phyloP scores from a whole-genome alignment of 2,888 invertebrate genomes.

The Lycia hirtaria region DNA sequence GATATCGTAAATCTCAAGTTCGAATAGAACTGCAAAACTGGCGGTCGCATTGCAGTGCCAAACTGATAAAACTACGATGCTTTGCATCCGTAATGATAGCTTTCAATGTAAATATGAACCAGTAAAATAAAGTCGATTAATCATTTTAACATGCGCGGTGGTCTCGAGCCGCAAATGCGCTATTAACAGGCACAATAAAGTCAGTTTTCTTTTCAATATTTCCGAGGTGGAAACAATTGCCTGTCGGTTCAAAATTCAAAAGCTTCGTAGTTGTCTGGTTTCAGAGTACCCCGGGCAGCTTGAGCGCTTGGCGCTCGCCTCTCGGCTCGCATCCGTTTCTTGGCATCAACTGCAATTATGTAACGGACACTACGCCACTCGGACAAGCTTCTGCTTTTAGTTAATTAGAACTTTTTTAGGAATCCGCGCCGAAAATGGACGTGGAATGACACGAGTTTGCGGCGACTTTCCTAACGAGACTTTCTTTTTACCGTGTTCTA shows the following conservation, averaged over 20 bases:
- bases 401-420: constrained; percentile 41
- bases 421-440: constrained; percentile 31
- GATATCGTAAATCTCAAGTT: constrained; percentile 32
- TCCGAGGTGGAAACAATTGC: constrained; percentile 5
- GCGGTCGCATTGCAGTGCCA: constrained; percentile 38
- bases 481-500: constrained; percentile 32
- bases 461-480: constrained; percentile 31
- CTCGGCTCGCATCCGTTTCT: constrained; percentile 57
- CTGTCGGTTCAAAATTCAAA: constrained; percentile 18
- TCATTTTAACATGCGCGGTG: constrained; percentile 11
- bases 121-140: constrained; percentile 25
- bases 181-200: not conserved
- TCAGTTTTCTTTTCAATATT: not conserved
- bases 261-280: constrained; percentile 27
- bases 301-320: constrained; percentile 18
- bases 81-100: constrained; percentile 19
- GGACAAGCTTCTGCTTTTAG: constrained; percentile 44
- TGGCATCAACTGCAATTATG: constrained; percentile 67
- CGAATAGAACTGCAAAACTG: constrained; percentile 35
- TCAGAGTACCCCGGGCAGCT: constrained; percentile 28
- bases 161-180: not conserved
- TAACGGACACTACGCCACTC: constrained; percentile 55
- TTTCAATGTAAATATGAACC: constrained; percentile 28
- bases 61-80: constrained; percentile 27
- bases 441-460: constrained; percentile 31